Conservation (phyloP, 2,113 vertebrate genomes). For the Platysteira castanea region DNA sequence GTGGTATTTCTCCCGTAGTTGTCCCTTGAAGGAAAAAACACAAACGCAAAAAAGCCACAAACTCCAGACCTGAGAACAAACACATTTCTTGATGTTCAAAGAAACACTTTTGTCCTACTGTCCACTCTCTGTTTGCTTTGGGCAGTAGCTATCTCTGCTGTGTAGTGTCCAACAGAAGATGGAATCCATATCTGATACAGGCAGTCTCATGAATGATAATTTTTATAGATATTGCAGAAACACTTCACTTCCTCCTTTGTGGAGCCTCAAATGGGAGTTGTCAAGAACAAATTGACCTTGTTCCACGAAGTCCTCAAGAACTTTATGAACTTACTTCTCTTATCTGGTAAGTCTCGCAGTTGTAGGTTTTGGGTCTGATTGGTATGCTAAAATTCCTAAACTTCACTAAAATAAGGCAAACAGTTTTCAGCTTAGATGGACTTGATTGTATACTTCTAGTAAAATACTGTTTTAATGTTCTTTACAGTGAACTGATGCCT, state of each 20-base stretch:
- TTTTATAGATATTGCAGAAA: slow-evolving; percentile 94
- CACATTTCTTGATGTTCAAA: not conserved
- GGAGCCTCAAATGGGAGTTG: slow-evolving; percentile 96
- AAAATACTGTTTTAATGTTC: slow-evolving; percentile 30
- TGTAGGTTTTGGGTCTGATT: not conserved
- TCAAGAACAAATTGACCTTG: slow-evolving; percentile 97
- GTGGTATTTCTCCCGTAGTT: not conserved
- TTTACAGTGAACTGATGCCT: slow-evolving; percentile 94
- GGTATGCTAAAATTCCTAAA: not conserved
- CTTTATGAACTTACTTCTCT: slow-evolving; percentile 97
- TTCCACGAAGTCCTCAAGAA: slow-evolving; percentile 96
- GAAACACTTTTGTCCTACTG: not conserved
- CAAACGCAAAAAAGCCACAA: not conserved
- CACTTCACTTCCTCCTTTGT: slow-evolving; percentile 94
- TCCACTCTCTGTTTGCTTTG: not conserved
- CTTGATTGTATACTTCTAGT: not conserved
- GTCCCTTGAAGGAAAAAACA: not conserved
- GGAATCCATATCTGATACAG: not conserved
- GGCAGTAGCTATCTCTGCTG: not conserved
- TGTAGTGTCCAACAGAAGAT: not conserved
- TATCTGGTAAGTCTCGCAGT: slow-evolving; percentile 84
- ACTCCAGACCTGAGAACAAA: not conserved
- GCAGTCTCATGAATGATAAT: not conserved
- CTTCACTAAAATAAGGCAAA: not conserved
- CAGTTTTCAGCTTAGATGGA: not conserved